Percentiles rank a stretch among this genome's conserved stretches.
Conservation (phyloP, 2,113 vertebrate species). For the Astur gentilis region DNA sequence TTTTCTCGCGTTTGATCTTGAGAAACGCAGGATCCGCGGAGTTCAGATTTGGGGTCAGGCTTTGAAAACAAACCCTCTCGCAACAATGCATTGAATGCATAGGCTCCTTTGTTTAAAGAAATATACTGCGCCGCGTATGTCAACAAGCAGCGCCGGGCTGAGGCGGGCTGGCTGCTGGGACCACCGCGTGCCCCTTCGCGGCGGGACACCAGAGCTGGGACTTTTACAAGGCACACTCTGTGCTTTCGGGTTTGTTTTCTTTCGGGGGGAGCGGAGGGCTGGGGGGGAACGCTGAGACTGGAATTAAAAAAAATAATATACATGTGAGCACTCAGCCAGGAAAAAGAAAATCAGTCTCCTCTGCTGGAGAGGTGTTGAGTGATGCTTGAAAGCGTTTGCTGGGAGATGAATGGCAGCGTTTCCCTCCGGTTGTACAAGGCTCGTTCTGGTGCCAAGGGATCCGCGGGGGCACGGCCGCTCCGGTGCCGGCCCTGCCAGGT, state of each 20-base stretch:
- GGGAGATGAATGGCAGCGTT: not conserved
- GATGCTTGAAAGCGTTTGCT: slow-evolving; percentile 1
- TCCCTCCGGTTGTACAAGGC: not conserved
- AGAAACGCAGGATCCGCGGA: slow-evolving; percentile 30
- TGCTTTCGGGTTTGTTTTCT: slow-evolving; percentile 13
- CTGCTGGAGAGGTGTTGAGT: not conserved
- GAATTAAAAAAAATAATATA: not conserved
- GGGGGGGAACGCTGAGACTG: not conserved
- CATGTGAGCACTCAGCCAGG: not conserved
- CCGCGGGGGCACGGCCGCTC: accelerated
- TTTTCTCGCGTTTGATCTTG: slow-evolving; percentile 54
- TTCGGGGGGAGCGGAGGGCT: not conserved
- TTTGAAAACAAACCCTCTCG: slow-evolving; percentile 42
- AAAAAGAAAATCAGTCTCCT: not conserved
- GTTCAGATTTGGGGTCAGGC: slow-evolving; percentile 52
- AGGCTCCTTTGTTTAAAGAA: slow-evolving; percentile 31
- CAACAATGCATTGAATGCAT: slow-evolving; percentile 38
- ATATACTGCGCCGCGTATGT: not conserved
- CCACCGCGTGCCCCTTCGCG: not conserved
- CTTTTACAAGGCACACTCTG: not conserved
- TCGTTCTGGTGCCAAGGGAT: not conserved
- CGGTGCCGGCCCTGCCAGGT: not conserved
- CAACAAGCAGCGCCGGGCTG: slow-evolving; percentile 22
- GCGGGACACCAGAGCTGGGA: not conserved
- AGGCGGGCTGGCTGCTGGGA: not conserved